A percentile compares a stretch with the other conserved stretches of the same genome.
Evolutionary conservation across 2,113 vertebrate genomes (phyloP).

Genomic region (Platichthys stellatus): DNA sequence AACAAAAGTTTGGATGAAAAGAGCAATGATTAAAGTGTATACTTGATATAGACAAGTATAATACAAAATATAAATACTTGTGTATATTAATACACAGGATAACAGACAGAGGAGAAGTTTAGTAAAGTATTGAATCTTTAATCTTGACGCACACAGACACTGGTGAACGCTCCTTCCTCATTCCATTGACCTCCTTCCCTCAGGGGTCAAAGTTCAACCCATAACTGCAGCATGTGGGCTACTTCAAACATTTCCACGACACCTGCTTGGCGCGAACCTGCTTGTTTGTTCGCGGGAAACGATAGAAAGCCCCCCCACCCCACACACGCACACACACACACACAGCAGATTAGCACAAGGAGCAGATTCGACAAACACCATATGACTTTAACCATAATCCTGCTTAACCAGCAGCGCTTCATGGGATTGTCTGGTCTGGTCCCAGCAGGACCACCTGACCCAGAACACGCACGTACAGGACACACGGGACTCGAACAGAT

Average conservation of each 20-base stretch:
- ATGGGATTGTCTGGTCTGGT: slow-evolving; percentile 60
- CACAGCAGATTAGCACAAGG: background rate
- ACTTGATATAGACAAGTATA: no score
- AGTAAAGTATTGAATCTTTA: no score
- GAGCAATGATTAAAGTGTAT: no score
- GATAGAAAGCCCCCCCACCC: background rate
- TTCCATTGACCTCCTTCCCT: no score
- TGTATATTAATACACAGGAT: no score
- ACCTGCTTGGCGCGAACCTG: slow-evolving; percentile 31
- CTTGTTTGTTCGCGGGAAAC: background rate
- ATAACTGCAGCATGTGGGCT: background rate
- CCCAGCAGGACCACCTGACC: slow-evolving; percentile 52
- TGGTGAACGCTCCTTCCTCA: no score
- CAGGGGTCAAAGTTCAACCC: slow-evolving; percentile 53
- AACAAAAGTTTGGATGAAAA: no score
- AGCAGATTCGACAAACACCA: slow-evolving; percentile 45
- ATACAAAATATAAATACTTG: no score
- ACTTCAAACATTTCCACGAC: background rate
- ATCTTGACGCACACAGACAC: no score
- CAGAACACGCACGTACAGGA: background rate
- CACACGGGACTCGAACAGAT: background rate
- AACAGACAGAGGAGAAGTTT: no score
- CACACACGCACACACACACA: no score
- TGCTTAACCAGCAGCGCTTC: slow-evolving; percentile 63
- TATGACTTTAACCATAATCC: slow-evolving; percentile 67